Evolutionary conservation across 2,113 vertebrate species (phyloP), one percentile per base, ranked within the genome.

Genomic region (Hylia prasina): DNA sequence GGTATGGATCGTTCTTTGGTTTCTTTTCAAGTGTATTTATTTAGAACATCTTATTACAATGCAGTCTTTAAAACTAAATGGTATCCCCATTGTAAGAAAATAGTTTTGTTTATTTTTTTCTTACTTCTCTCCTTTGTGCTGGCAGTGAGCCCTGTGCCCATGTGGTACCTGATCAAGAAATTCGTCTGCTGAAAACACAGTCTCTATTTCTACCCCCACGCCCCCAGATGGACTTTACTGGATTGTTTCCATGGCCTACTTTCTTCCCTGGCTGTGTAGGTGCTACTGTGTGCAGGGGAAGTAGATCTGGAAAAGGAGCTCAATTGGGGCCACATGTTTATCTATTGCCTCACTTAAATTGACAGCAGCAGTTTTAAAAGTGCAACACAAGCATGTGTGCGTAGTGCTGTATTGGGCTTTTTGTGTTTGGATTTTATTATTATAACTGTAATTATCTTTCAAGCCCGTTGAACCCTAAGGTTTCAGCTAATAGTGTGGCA

Each of bases 1-100:
- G 95, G 95, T 97, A 97, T 97, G 97, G 95, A 97, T 98, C 90
- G 1, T 4, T 87, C 96, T 75, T 47, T 54, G 3, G 28, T 56
- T 77, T 45, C 17, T 68, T 54, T 17, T 9, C 3, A 58, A 50
- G 11, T 66, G 0, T 83, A 9, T 50, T 69, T 73, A 39, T 83
- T 82, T 70, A 51, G 45, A 69, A 54, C 19, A 42, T 33, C 57
- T 61, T 73, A 10, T 4, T 64, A 8, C 24, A 54, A 16, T 45
- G 13, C 2, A 1, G 5, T 76, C 14, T 48, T 44, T 33, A 76
- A 42, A 56, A 61, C 31, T 45, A 66, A 77, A n/a, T 51, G 6
- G 5, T 42, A 24, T 83, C 84, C 11, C 3, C 22, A 6, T 58
- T 82, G 8, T 40, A 83, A 69, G 27, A 65, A 64, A 51, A 70